A percentile compares a stretch with the other conserved stretches of the same genome.
Conservation (phyloP, 2,113 vertebrate genomes). For the Ifrita kowaldi region DNA sequence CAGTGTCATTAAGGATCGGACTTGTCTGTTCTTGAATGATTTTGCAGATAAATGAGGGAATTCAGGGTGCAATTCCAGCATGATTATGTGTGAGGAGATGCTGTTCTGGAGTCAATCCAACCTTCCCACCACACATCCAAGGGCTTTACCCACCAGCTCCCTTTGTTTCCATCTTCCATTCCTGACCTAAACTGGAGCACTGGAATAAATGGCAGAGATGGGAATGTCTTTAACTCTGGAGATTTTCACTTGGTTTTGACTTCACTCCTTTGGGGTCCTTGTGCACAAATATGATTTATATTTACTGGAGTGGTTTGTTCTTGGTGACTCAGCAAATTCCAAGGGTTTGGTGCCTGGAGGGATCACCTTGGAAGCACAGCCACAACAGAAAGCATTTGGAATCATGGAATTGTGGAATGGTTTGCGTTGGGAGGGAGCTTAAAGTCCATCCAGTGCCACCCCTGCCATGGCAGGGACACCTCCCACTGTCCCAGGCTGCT, state of each 20-base stretch:
- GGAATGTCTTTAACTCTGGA: neutral
- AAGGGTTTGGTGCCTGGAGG: neutral
- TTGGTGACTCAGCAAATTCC: neutral
- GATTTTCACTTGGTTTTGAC: neutral
- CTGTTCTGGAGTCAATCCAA: neutral
- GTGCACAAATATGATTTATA: neutral
- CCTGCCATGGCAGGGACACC: neutral
- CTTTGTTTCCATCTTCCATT: neutral
- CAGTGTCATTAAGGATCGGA: neutral
- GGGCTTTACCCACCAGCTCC: neutral
- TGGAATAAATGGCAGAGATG: neutral
- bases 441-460: neutral
- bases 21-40: neutral
- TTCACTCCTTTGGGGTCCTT: neutral
- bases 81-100: neutral
- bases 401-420: neutral
- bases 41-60: neutral
- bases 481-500: neutral
- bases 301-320: neutral
- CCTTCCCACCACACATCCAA: neutral
- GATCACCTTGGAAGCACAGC: neutral
- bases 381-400: neutral
- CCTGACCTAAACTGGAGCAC: neutral
- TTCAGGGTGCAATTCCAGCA: neutral
- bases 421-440: neutral